Percentiles rank a stretch among this genome's conserved stretches.
Evolutionary conservation across 2,113 vertebrate genomes (phyloP).

Genomic region (Mormyrus lacerda): DNA sequence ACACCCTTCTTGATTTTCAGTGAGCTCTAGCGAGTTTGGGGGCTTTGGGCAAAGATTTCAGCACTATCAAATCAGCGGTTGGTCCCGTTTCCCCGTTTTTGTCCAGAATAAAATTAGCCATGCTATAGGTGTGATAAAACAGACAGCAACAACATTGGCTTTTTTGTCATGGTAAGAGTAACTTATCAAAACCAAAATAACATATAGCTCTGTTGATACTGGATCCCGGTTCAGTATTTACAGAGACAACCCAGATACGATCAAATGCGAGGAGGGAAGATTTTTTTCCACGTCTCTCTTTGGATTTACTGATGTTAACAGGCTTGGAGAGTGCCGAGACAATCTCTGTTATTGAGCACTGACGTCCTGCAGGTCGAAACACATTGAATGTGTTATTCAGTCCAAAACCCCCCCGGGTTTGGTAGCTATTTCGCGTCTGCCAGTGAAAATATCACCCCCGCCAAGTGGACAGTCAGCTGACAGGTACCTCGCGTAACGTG

Average conservation of each 20-base stretch:
- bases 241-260: constrained; percentile 7
- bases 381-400: constrained; percentile 6
- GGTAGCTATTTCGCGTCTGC: neutral
- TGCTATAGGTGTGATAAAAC: neutral
- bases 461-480: constrained; percentile 8
- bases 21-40: neutral
- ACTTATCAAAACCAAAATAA: constrained; percentile 3
- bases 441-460: constrained; percentile 7
- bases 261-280: neutral
- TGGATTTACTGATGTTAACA: constrained; percentile 5
- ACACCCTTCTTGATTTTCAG: neutral
- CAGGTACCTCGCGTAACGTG: neutral
- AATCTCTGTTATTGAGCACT: constrained; percentile 1
- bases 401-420: neutral
- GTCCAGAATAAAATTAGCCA: constrained; percentile 8
- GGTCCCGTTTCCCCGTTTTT: neutral
- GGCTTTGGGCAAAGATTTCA: neutral
- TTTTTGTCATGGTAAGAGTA: constrained; percentile 1
- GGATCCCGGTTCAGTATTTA: neutral
- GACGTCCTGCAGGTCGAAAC: neutral
- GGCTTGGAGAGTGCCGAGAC: neutral
- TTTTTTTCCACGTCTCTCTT: neutral
- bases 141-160: neutral
- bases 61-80: constrained; percentile 2
- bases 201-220: neutral